Conservation (phyloP, 2,113 vertebrate genomes). For the zebrafish (Danio rerio) region GRCz12tu NC_133188.1:31834001-31834500, state of each 20-base stretch:
- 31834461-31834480: slow-evolving; percentile 59
- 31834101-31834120: background rate
- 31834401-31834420: slow-evolving; percentile 63
- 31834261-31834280: background rate
- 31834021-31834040: background rate
- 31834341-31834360: slow-evolving; percentile 9
- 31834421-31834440: slow-evolving; percentile 62
- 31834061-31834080: background rate
- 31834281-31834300: background rate
- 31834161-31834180: background rate
- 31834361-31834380: slow-evolving; percentile 31
- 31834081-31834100: too few relatives aligned
- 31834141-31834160: background rate
- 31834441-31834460: slow-evolving; percentile 60
- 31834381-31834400: slow-evolving; percentile 59
- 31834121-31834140: background rate
- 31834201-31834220: background rate
- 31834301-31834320: background rate
- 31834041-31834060: background rate
- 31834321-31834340: slow-evolving; percentile 13
- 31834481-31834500: slow-evolving; percentile 61
- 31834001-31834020: background rate
- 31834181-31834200: slow-evolving; percentile 1
- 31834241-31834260: background rate
- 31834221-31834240: background rate